Evolutionary conservation across 2,797 vertebrate genomes (phyloP).

Genomic region (Eremophila alpestris): DNA sequence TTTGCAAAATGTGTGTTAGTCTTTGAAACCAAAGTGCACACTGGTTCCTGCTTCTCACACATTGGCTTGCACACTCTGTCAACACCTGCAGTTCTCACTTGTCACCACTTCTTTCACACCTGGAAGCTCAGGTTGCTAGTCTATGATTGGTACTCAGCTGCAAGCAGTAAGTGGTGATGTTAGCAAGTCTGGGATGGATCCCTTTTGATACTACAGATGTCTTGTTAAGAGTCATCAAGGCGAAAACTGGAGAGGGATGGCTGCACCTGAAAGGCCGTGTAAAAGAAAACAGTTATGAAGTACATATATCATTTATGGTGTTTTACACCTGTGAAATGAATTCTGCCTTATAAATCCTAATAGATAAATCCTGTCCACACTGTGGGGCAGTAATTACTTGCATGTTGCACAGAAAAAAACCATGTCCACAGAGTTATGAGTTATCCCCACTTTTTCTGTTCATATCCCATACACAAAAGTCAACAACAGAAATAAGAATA

Average conservation of each 20-base stretch:
- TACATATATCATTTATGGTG: not conserved
- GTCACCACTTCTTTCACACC: slow-evolving; percentile 24
- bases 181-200: not conserved
- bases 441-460: not conserved
- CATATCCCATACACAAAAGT: not conserved
- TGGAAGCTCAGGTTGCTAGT: not conserved
- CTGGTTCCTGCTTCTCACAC: not conserved
- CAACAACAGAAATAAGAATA: not conserved
- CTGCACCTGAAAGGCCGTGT: not conserved
- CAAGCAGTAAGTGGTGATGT: not conserved
- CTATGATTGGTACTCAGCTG: not conserved
- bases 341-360: not conserved
- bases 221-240: not conserved
- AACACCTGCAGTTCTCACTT: not conserved
- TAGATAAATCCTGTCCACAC: not conserved
- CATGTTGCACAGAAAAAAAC: not conserved
- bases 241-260: not conserved
- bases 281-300: not conserved
- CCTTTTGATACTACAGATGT: not conserved
- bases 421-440: not conserved
- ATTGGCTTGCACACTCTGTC: not conserved
- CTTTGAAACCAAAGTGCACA: not conserved
- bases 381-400: not conserved
- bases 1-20: not conserved
- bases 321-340: not conserved